Evolutionary conservation across 2,888 invertebrate genomes (phyloP), one percentile per base, ranked within the genome.

Genomic region (Philonicus albiceps): DNA sequence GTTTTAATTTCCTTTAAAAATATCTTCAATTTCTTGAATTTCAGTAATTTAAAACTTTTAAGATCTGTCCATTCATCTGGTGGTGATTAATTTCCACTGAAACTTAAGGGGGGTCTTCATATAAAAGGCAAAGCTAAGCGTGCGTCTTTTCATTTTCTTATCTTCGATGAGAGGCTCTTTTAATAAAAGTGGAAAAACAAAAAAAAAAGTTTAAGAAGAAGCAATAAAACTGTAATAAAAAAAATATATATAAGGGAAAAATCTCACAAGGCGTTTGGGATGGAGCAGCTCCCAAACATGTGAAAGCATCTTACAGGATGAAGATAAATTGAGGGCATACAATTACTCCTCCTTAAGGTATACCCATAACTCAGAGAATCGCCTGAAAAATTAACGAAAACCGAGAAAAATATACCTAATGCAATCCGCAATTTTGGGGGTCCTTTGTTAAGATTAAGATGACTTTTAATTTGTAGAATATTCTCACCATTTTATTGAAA

Each of bases 341-440:
- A 31, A 74, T 34, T 34, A 74, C 74, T 34, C 6, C 43, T 27
- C 49, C 30, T 43, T 7, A 78, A 78, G 19, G 49, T 49, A 19
- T 13, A 22, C 43, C 49, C 78, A 78, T 78, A 78, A 49, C 40
- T 76, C 22, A 76, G n/a, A 13, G 34, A 64, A 64, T 64, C 64
- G 76, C 76, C n/a, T 76, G 76, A 76, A 76, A 76, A 40, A 76
- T 76, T 43, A 78, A 78, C 22, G 37, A 43, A 78, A 78, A 49
- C 49, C 49, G 30, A 49, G 27, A 8, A 6, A n/a, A 27, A 27
- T 16, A 22, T 37, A 22, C 49, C 16, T 49, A 27, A 27, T 49
- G 30, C 78, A 78, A 49, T 78, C 11, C 78, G 30, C 40, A 76
- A 40, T 27, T 78, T 49, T 19, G n/a, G 64, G 49, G 27, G 13